Base-by-base conservation (phyloP, 2,113 vertebrate species). In the Crypturellus undulatus region DNA sequence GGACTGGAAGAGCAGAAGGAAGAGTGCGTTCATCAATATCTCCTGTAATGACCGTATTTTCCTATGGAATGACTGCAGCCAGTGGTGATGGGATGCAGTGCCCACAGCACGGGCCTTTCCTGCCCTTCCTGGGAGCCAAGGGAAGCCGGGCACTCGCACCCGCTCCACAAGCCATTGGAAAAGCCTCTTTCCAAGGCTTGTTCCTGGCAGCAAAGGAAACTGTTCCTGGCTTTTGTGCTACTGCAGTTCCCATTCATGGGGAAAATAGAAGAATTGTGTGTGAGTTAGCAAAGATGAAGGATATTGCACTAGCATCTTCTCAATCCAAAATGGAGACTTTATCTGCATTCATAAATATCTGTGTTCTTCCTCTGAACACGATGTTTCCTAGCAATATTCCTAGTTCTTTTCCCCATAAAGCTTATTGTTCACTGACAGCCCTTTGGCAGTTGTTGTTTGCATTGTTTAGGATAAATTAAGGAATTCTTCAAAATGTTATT, bases 401-500 rank as follows among this genome's bases (percentile, higher is more conserved):
- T 83, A 64, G 77, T 60, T 18, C 21, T 43, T 42, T 9, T 43
- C 38, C 79, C 82, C 56, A 77, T 87, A 95, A 81, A 52, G 84
- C 67, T 82, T 89, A 71, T 96, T 96, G 94, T 84, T 84, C 25
- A 1, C 43, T 92, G 52, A 79, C 67, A 92, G 22, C 88, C 19
- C 75, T 3, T 4, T 91, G 89, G 93, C 94, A 93, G 89, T 88
- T 69, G 81, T 96, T 93, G 92, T 60, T 30, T 59, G 80, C 88
- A 96, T 96, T 94, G 94, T 97, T 96, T 84, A 84, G 81, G 76
- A 94, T 95, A 85, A 93, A 19, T 20, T 68, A 84, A 82, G 86
- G 95, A 85, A 51, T 97, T 92, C 94, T 97, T 95, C 96, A 76
- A 36, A 94, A 91, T 89, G 90, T 95, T 96, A 77, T 97, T 98